phyloP scores from a whole-genome alignment of 1,140 invertebrate species.

The Drosophila ironensis region DNA sequence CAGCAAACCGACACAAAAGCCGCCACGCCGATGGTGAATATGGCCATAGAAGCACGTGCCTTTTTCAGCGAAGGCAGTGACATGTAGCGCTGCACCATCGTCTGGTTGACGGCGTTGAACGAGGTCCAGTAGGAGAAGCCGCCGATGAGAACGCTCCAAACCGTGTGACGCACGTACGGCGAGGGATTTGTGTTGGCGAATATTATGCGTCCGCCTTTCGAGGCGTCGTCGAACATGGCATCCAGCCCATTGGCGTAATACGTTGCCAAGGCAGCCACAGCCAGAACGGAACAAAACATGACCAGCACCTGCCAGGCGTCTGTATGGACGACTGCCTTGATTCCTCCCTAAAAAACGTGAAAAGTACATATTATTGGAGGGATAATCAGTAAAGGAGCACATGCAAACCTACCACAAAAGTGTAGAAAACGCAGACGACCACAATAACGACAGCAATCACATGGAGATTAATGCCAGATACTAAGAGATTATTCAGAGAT shows the following conservation, averaged over 20 bases:
- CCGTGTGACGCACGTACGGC: conserved; percentile 87
- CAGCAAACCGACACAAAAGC: conserved; percentile 87
- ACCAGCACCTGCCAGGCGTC: conserved; percentile 92
- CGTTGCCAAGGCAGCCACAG: conserved; percentile 87
- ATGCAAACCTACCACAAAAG: conserved; percentile 85
- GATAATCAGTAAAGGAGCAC: background rate
- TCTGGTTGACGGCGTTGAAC: conserved; percentile 93
- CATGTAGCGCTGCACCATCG: conserved; percentile 93
- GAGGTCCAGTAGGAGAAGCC: conserved; percentile 91
- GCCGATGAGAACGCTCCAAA: conserved; percentile 91
- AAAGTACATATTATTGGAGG: background rate
- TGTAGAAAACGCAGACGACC: conserved; percentile 94
- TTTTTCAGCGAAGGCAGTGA: conserved; percentile 87
- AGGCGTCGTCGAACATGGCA: conserved; percentile 84
- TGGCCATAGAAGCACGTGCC: conserved; percentile 85
- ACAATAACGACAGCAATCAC: conserved; percentile 91
- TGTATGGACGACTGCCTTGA: conserved; percentile 92
- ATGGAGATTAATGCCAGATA: conserved; percentile 92
- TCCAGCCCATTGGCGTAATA: conserved; percentile 85
- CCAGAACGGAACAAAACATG: conserved; percentile 88
- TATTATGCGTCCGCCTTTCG: conserved; percentile 84
- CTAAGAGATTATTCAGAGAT: conserved; percentile 83
- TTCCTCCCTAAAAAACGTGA: conserved; percentile 84
- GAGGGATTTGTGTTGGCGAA: conserved; percentile 84
- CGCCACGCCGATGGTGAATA: conserved; percentile 87